Evolutionary conservation across 2,113 vertebrate genomes (phyloP), one percentile per base, ranked within the genome.

Genomic region (Cacatua alba): DNA sequence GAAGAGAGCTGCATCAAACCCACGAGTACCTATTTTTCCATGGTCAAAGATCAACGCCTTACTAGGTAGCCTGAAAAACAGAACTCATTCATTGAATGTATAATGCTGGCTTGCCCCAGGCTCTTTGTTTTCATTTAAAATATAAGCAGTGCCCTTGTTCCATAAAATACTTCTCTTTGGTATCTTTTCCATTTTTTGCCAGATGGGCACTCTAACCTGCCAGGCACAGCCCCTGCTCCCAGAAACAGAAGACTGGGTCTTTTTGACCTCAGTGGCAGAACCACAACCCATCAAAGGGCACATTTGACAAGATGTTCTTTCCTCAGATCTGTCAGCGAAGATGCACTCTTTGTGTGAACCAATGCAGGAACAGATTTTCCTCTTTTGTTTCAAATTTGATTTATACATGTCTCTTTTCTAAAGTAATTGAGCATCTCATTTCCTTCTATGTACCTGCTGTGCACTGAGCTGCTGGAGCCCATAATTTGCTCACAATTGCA

Each of bases 401-500:
- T 91, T 72, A 72, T 86, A 17, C 35, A 19, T 74, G 37, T 93
- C 67, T 88, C 69, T 95, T 88, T 87, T 62, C 70, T 79, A 35
- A 96, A 53, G 44, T 75, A 82, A 92, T n/a, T 9, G 48, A 87
- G 83, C 59, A 67, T 92, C 83, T 87, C 2, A 0, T 89, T 94
- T 89, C 44, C 72, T 48, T 92, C 84, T 77, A 71, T 76, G 37
- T 86, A 87, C 95, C 80, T 89, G 94, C 86, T 87, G 88, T 89
- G 81, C 83, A 49, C 53, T 51, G 81, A 82, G 86, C 91, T 91
- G 86, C 70, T 89, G 46, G 69, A 95, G 81, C 78, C 78, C 63
- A 12, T 92, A 37, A 87, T 95, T 92, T 89, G 74, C 78, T 83
- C 81, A 80, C 88, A 94, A 46, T 89, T 94, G 77, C 65, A 87